A percentile compares a stretch with the other conserved stretches of the same genome.
These are phyloP conservation scores for Phenganax subtilis DNA, from an alignment of 92 coral and sea anemone species.

Conservation along the genomic window DNA sequence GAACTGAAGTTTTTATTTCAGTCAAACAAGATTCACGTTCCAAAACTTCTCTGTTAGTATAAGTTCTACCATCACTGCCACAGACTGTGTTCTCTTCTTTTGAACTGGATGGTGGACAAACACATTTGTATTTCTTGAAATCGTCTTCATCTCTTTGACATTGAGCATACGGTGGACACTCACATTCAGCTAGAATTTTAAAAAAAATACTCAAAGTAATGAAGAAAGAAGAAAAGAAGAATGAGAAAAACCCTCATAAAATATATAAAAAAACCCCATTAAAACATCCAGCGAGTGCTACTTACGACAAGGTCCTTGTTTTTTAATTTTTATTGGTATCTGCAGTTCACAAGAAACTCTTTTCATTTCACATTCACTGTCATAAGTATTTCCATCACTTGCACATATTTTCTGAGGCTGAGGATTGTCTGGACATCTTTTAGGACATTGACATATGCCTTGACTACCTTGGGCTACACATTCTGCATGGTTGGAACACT, in stretches of 20 bases:
- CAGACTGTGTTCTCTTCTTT: constrained; percentile 48
- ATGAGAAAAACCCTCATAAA: not conserved
- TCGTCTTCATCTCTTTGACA: constrained; percentile 11
- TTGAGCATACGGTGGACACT: constrained; percentile 33
- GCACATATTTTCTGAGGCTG: constrained; percentile 61
- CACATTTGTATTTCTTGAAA: constrained; percentile 33
- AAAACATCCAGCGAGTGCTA: not conserved
- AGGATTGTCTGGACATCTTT: constrained; percentile 47
- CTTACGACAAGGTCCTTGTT: constrained; percentile 22
- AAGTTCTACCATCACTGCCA: constrained; percentile 84
- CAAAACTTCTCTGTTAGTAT: constrained; percentile 65
- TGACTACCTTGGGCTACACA: constrained; percentile 58
- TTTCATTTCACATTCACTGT: constrained; percentile 45
- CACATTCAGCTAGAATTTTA: constrained; percentile 14
- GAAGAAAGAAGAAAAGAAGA: constrained; percentile 21
- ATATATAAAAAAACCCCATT: not conserved
- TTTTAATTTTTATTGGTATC: constrained; percentile 6
- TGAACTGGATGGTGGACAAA: constrained; percentile 23
- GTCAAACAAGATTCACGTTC: constrained; percentile 64
- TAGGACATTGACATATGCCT: constrained; percentile 76
- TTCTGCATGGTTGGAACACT: constrained; percentile 59
- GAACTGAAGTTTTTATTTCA: constrained; percentile 51
- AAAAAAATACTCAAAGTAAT: not conserved
- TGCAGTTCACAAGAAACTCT: constrained; percentile 55
- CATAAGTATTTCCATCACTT: constrained; percentile 58